Evolutionary conservation across 1,140 invertebrate genomes (phyloP).

Genomic region (Physella acuta): DNA sequence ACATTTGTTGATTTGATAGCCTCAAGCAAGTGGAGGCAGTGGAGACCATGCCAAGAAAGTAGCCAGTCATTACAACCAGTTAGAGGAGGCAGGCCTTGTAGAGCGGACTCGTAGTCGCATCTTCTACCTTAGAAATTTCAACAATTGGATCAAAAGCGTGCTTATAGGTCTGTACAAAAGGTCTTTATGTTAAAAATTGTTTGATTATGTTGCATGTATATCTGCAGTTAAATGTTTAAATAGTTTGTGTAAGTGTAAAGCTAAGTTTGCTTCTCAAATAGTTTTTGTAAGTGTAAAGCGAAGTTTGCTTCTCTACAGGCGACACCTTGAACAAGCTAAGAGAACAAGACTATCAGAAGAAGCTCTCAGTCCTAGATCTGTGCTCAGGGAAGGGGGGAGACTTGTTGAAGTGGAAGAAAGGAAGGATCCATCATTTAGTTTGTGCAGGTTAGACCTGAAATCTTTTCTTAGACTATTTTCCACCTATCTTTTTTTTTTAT

Average conservation of each 20-base stretch:
- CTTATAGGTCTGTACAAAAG: constrained; percentile 68
- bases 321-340: constrained; percentile 45
- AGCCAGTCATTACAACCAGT: constrained; percentile 62
- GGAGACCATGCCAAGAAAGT: constrained; percentile 46
- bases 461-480: too few species aligned
- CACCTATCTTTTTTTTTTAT: too few species aligned
- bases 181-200: not conserved
- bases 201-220: not conserved
- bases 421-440: constrained; percentile 80
- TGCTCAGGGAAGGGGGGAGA: constrained; percentile 94
- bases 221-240: not conserved
- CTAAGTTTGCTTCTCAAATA: too few species aligned
- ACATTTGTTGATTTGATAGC: too few species aligned
- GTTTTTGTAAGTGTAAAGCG: too few species aligned
- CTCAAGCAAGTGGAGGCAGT: too few species aligned
- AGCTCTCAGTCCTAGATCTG: constrained; percentile 65
- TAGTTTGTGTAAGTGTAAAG: too few species aligned
- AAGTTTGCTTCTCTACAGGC: too few species aligned
- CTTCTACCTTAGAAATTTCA: constrained; percentile 92
- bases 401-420: constrained; percentile 91
- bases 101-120: constrained; percentile 85
- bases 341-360: constrained; percentile 21
- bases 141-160: constrained; percentile 98
- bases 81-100: constrained; percentile 74
- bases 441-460: constrained; percentile 71